These are phyloP conservation scores for Steinernema carpocapsae DNA, from an alignment of 2,888 invertebrate genomes.

Conservation along the genomic window DNA sequence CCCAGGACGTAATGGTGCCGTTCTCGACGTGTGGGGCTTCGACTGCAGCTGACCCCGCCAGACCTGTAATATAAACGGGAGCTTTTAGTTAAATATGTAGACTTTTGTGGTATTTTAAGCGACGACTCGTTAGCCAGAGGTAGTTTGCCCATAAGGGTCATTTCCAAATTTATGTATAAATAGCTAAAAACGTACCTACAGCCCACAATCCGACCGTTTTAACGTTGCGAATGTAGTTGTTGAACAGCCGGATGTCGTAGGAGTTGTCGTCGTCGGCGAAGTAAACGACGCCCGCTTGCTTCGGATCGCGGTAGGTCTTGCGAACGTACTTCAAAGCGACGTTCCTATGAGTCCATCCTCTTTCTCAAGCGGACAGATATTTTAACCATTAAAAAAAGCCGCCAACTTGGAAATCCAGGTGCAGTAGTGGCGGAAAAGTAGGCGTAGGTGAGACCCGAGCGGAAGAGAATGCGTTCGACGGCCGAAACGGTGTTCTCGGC, in stretches of 20 bases:
- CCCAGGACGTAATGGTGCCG: constrained; percentile 48
- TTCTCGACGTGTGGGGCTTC: constrained; percentile 55
- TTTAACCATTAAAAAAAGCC: neutral
- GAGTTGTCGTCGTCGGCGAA: constrained; percentile 98
- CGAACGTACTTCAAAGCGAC: constrained; percentile 54
- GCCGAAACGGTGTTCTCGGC: constrained; percentile 48
- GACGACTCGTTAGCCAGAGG: too few species aligned
- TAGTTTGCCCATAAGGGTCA: too few species aligned
- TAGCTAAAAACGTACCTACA: constrained; percentile 45
- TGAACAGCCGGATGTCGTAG: constrained; percentile 85
- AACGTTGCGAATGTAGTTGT: constrained; percentile 71
- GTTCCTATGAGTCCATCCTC: constrained; percentile 62
- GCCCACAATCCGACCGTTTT: constrained; percentile 53
- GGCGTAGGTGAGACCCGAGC: constrained; percentile 52
- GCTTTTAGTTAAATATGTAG: too few species aligned
- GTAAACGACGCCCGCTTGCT: constrained; percentile 76
- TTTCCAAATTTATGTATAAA: neutral
- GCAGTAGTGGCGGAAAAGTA: constrained; percentile 57
- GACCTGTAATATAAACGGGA: too few species aligned
- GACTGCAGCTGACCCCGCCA: constrained; percentile 50
- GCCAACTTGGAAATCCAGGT: constrained; percentile 54
- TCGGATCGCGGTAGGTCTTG: constrained; percentile 48
- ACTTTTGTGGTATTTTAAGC: too few species aligned
- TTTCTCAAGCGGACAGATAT: constrained; percentile 43
- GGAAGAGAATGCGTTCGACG: constrained; percentile 54